These are phyloP conservation scores for Poeciliopsis turneri DNA, from an alignment of 2,797 vertebrate genomes.

Conservation along the genomic window DNA sequence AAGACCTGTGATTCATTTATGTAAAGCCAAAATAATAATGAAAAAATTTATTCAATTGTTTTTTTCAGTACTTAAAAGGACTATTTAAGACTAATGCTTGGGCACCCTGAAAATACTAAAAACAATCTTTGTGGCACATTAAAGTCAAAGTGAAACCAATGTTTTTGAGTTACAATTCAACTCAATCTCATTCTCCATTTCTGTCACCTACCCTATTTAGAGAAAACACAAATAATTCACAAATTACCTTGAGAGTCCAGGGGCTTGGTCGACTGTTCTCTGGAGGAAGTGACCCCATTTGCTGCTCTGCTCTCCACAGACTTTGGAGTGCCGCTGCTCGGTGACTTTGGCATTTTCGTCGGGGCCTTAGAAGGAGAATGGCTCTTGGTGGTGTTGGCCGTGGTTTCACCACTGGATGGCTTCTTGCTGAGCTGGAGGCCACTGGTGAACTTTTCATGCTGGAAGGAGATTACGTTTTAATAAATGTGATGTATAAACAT, in stretches of 20 bases:
- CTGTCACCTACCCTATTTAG: not conserved
- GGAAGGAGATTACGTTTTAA: conserved; percentile 19
- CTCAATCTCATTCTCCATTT: not conserved
- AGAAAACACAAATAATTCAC: not conserved
- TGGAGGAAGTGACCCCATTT: conserved; percentile 54
- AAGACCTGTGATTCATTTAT: too few relatives aligned
- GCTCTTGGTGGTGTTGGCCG: conserved; percentile 57
- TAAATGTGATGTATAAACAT: not conserved
- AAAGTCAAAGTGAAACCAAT: not conserved
- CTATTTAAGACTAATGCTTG: too few relatives aligned
- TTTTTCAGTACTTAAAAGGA: too few relatives aligned
- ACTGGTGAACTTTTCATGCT: conserved; percentile 99
- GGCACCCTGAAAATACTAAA: not conserved
- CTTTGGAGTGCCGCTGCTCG: conserved; percentile 56
- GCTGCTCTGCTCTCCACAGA: conserved; percentile 58
- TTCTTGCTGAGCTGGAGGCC: conserved; percentile 95
- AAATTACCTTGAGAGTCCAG: conserved; percentile 66
- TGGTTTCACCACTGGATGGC: conserved; percentile 81
- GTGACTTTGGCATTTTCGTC: conserved; percentile 78
- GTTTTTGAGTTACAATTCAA: not conserved
- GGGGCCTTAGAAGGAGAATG: conserved; percentile 82
- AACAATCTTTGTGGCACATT: not conserved
- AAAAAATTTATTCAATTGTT: too few relatives aligned
- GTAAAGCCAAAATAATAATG: too few relatives aligned
- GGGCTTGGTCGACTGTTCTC: conserved; percentile 75